Percentiles rank a stretch among this genome's conserved stretches.
phyloP scores from a whole-genome alignment of 2,113 vertebrate species.

The Thryonomys swinderianus region DNA sequence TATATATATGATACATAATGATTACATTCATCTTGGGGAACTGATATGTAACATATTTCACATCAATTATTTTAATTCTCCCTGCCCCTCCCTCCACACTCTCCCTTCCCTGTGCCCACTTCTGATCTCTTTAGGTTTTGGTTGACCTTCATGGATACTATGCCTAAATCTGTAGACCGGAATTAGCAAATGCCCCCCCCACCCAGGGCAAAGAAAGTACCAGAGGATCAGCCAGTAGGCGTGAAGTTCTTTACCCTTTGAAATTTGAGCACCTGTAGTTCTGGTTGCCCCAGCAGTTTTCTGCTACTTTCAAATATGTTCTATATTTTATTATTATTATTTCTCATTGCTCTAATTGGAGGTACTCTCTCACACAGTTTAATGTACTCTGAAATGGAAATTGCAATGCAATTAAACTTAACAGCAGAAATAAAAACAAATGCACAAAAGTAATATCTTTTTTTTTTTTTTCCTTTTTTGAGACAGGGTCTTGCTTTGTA shows the following conservation, averaged over 20 bases:
- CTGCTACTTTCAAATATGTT: background rate
- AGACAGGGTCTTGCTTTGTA: no score
- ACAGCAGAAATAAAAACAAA: conserved; percentile 12
- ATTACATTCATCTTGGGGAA: background rate
- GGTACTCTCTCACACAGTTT: background rate
- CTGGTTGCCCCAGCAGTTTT: background rate
- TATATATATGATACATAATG: background rate
- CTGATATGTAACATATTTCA: background rate
- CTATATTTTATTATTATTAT: background rate
- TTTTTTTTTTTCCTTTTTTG: no score
- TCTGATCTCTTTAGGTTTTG: background rate
- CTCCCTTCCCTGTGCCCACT: background rate
- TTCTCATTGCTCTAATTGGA: background rate
- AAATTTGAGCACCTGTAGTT: background rate
- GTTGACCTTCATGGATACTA: background rate
- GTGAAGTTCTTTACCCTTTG: background rate
- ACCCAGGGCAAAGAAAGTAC: background rate
- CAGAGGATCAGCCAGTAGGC: background rate
- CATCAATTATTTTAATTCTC: no score
- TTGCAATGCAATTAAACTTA: conserved; percentile 25
- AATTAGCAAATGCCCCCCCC: background rate
- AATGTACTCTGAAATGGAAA: background rate
- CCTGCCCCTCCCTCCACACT: background rate
- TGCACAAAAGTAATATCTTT: background rate
- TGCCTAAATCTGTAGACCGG: background rate